Evolutionary conservation across 2,113 vertebrate species (phyloP).

Genomic region (Tauraco erythrolophus): DNA sequence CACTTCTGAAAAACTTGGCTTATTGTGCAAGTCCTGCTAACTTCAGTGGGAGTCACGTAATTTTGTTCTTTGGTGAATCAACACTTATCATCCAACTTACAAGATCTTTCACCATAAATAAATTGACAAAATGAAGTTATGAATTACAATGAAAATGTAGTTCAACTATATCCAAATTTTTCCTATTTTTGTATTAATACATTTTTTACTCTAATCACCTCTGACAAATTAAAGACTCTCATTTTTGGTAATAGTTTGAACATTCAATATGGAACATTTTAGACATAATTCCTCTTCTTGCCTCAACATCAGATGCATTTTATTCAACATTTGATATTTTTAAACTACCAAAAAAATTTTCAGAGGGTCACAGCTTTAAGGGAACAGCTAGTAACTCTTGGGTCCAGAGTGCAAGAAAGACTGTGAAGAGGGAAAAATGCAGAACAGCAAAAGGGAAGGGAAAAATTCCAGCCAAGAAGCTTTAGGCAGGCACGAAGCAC

Average conservation of each 20-base stretch:
- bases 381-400: not conserved
- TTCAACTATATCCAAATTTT: not conserved
- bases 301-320: not conserved
- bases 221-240: not conserved
- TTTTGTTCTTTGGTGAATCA: not conserved
- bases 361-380: not conserved
- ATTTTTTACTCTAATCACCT: not conserved
- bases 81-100: not conserved
- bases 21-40: not conserved
- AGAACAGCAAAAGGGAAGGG: not conserved
- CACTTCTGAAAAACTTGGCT: not conserved
- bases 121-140: not conserved
- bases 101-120: not conserved
- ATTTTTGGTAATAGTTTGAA: not conserved
- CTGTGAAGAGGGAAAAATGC: not conserved
- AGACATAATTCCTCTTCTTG: not conserved
- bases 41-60: not conserved
- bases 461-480: not conserved
- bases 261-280: not conserved
- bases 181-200: not conserved
- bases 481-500: slow-evolving; percentile 8
- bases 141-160: not conserved
- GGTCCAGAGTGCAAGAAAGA: not conserved
- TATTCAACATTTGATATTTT: not conserved
- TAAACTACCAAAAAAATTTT: not conserved